phyloP scores from a whole-genome alignment of 2,888 invertebrate genomes.

The Hydriomena furcata region DNA sequence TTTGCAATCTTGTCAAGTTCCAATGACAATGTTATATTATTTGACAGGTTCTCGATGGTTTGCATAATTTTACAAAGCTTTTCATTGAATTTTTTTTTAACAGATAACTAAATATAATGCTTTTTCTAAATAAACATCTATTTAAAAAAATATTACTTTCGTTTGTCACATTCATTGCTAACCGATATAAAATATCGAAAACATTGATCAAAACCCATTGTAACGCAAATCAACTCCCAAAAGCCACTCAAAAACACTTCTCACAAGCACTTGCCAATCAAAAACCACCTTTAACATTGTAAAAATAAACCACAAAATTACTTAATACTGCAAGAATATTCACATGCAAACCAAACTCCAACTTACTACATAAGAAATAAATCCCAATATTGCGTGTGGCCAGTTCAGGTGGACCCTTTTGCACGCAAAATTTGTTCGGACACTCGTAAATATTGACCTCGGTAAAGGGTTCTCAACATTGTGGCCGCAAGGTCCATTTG shows the following conservation, averaged over 20 bases:
- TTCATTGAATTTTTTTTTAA: too few relatives aligned
- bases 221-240: conserved; percentile 44
- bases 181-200: conserved; percentile 27
- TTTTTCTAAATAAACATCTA: too few relatives aligned
- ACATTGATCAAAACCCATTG: conserved; percentile 51
- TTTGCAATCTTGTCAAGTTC: too few relatives aligned
- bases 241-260: conserved; percentile 25
- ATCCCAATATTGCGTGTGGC: conserved; percentile 1
- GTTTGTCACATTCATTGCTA: too few relatives aligned
- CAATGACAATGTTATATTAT: too few relatives aligned
- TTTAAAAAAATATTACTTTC: too few relatives aligned
- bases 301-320: conserved; percentile 11
- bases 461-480: conserved; percentile 56
- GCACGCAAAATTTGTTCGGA: conserved; percentile 54
- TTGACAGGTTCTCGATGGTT: too few relatives aligned
- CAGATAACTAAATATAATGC: too few relatives aligned
- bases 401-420: conserved; percentile 27
- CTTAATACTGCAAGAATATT: background rate
- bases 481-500: conserved; percentile 37
- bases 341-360: conserved; percentile 18
- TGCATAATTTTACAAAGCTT: too few relatives aligned
- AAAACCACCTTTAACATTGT: background rate
- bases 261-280: background rate
- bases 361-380: conserved; percentile 12
- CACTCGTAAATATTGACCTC: conserved; percentile 65